Evolutionary conservation across 2,888 invertebrate genomes (phyloP).

Genomic region (Melinaea menophilus): DNA sequence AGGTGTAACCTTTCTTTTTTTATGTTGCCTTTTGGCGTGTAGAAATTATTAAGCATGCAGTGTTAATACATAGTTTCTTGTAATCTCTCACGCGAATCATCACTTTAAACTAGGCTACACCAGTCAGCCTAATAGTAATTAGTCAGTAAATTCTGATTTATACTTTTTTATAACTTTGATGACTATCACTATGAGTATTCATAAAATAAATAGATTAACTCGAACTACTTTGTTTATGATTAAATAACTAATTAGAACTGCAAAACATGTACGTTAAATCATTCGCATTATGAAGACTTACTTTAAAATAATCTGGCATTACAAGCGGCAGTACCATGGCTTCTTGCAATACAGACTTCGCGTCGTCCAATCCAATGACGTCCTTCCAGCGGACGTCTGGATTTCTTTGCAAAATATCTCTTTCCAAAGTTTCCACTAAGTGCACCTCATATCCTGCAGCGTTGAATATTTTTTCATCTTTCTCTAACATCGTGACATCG

Average conservation of each 20-base stretch:
- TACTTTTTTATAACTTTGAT: slow-evolving; percentile 8
- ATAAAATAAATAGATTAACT: neutral
- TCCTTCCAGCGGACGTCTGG: slow-evolving; percentile 90
- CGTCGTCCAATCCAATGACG: slow-evolving; percentile 85
- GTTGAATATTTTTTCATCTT: slow-evolving; percentile 78
- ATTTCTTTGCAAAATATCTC: slow-evolving; percentile 89
- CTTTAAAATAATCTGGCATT: slow-evolving; percentile 93
- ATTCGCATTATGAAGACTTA: slow-evolving; percentile 35
- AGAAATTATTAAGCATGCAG: slow-evolving; percentile 37
- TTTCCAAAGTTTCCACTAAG: slow-evolving; percentile 88
- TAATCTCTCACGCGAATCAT: slow-evolving; percentile 58
- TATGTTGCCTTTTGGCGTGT: slow-evolving; percentile 17
- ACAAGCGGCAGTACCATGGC: slow-evolving; percentile 91
- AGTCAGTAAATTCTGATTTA: slow-evolving; percentile 16
- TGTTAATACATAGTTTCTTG: slow-evolving; percentile 41
- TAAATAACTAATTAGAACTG: neutral
- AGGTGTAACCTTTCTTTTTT: slow-evolving; percentile 12
- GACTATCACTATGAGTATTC: neutral
- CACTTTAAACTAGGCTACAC: slow-evolving; percentile 48
- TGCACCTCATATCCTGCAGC: slow-evolving; percentile 85
- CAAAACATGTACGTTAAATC: too few relatives aligned
- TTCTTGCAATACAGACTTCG: slow-evolving; percentile 88
- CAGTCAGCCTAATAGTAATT: slow-evolving; percentile 5
- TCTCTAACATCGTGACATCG: slow-evolving; percentile 59
- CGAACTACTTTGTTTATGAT: neutral